phyloP scores from a whole-genome alignment of 2,888 invertebrate species.

The Doris montereyensis region DNA sequence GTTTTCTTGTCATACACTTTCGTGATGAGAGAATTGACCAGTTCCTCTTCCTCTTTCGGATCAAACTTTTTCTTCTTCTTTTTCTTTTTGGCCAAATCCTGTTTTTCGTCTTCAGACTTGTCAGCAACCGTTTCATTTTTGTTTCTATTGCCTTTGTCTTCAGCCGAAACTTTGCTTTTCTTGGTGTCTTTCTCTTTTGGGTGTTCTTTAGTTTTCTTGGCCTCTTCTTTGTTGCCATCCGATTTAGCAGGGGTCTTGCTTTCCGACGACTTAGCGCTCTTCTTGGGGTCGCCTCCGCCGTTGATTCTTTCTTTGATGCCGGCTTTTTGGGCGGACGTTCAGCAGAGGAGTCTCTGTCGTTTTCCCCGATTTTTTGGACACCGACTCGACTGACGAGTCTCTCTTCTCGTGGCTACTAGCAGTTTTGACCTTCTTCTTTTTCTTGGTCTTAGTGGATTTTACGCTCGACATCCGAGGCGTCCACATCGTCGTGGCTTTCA shows the following conservation, averaged over 20 bases:
- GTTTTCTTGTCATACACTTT: constrained; percentile 35
- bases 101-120: constrained; percentile 1
- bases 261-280: too few species aligned
- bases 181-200: constrained; percentile 25
- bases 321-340: constrained; percentile 30
- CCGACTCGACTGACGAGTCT: constrained; percentile 42
- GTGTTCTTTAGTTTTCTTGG: constrained; percentile 18
- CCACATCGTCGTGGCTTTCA: constrained; percentile 47
- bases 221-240: constrained; percentile 1
- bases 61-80: constrained; percentile 43
- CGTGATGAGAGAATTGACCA: constrained; percentile 35
- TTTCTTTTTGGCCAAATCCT: constrained; percentile 14
- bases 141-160: neutral
- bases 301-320: neutral
- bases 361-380: constrained; percentile 31
- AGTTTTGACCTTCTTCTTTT: constrained; percentile 43
- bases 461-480: constrained; percentile 43
- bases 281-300: too few species aligned
- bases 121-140: neutral
- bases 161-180: constrained; percentile 33
- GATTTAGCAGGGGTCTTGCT: neutral
- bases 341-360: constrained; percentile 22
- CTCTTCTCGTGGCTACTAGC: constrained; percentile 33
- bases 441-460: constrained; percentile 48
- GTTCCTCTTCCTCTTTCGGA: constrained; percentile 33